Percentiles rank a stretch among this genome's conserved stretches.
Conservation (phyloP, 2,888 invertebrate genomes). For the Drosophila dives region DNA sequence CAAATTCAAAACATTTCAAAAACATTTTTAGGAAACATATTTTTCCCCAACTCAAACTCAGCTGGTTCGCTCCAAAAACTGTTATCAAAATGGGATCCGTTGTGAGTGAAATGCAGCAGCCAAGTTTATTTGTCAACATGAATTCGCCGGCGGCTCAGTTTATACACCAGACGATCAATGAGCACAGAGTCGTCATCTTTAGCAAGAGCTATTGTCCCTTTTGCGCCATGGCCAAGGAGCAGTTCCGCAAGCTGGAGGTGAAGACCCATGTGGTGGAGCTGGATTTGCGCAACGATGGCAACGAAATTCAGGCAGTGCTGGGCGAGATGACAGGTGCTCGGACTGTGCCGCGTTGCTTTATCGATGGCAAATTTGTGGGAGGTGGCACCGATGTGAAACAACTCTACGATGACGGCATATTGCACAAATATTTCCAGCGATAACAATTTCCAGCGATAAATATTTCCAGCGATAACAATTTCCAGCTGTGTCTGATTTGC, state of each 20-base stretch:
- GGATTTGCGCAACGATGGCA: constrained; percentile 91
- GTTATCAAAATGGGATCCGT: constrained; percentile 70
- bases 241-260: constrained; percentile 89
- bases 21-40: constrained; percentile 8
- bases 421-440: constrained; percentile 86
- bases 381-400: constrained; percentile 95
- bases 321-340: constrained; percentile 92
- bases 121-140: constrained; percentile 69
- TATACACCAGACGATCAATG: constrained; percentile 88
- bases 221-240: constrained; percentile 95
- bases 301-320: constrained; percentile 92
- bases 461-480: too few species aligned
- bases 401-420: constrained; percentile 89
- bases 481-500: background rate
- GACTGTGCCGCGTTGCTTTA: constrained; percentile 97
- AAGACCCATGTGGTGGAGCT: constrained; percentile 91
- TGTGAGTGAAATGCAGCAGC: constrained; percentile 58
- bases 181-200: constrained; percentile 94
- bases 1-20: constrained; percentile 9
- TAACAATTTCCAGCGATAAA: too few species aligned
- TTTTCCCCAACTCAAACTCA: background rate
- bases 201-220: constrained; percentile 96
- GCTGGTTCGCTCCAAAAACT: background rate
- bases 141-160: constrained; percentile 74
- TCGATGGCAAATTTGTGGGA: constrained; percentile 95